Evolutionary conservation across 2,113 vertebrate species (phyloP).

Genomic region (Oncorhynchus nerka): DNA sequence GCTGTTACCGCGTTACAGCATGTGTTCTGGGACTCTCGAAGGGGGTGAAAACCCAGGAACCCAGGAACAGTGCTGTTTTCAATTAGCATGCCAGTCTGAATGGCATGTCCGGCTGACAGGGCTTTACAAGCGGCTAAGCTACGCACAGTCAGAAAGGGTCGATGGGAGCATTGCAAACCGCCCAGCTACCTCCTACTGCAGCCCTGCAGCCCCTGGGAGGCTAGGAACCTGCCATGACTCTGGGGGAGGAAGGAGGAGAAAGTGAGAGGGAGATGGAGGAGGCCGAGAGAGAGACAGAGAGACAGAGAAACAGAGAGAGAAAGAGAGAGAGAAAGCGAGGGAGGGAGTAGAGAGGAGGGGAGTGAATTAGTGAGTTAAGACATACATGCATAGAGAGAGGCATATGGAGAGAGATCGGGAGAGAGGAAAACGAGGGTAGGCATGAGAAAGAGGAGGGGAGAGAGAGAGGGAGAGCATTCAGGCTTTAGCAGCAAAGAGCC

Average conservation of each 20-base stretch:
- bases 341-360: not conserved
- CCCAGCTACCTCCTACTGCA: too few relatives aligned
- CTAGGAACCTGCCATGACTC: too few relatives aligned
- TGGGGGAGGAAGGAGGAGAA: too few relatives aligned
- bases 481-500: not conserved
- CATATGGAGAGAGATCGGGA: too few relatives aligned
- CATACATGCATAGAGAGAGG: too few relatives aligned
- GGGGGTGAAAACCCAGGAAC: not conserved
- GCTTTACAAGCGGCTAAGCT: constrained; percentile 11
- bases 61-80: constrained; percentile 71
- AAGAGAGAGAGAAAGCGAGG: not conserved
- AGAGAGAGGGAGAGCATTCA: not conserved
- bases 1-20: constrained; percentile 56
- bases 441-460: not conserved
- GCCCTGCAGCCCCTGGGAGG: too few relatives aligned
- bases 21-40: constrained; percentile 39
- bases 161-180: too few relatives aligned
- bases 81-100: constrained; percentile 77
- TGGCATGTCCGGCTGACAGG: constrained; percentile 52
- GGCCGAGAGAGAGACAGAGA: too few relatives aligned
- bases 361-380: too few relatives aligned
- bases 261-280: too few relatives aligned
- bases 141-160: constrained; percentile 21
- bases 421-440: constrained; percentile 7
- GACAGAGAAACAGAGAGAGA: too few relatives aligned